Conservation (phyloP, 2,888 invertebrate species). For the Mylabris sibirica region DNA sequence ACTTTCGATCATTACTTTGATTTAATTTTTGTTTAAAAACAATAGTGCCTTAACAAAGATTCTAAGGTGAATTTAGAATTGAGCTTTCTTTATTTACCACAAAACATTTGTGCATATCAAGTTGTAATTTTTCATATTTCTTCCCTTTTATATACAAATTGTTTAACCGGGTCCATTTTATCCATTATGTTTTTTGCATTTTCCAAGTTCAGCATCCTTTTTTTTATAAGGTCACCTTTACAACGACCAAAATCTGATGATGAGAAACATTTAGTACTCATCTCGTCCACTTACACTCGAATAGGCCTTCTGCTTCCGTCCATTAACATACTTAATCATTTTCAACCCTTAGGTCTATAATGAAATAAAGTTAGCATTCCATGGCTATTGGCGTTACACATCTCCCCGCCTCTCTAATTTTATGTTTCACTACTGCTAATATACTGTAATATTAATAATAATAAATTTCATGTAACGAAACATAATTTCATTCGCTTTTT, state of each 20-base stretch:
- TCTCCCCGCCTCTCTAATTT: background rate
- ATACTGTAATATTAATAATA: background rate
- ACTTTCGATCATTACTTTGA: background rate
- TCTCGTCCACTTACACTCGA: background rate
- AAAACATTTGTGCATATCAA: background rate
- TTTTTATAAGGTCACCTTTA: background rate
- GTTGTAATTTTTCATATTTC: background rate
- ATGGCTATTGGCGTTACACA: background rate
- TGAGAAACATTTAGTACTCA: background rate
- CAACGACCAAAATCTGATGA: background rate
- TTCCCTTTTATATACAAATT: background rate
- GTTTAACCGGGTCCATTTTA: background rate
- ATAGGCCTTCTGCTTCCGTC: slow-evolving; percentile 9
- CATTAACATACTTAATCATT: slow-evolving; percentile 9
- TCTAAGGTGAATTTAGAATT: background rate
- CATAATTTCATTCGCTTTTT: background rate
- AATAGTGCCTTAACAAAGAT: background rate
- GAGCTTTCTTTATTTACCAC: too few relatives aligned
- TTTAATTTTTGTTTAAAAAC: background rate
- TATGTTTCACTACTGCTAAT: background rate
- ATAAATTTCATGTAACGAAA: background rate
- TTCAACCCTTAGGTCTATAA: slow-evolving; percentile 4
- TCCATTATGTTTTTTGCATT: background rate
- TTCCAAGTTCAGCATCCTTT: background rate
- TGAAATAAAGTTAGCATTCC: slow-evolving; percentile 1